A percentile compares a stretch with the other conserved stretches of the same genome.
Evolutionary conservation across 2,113 vertebrate genomes (phyloP).

Genomic region (Heterocephalus glaber): DNA sequence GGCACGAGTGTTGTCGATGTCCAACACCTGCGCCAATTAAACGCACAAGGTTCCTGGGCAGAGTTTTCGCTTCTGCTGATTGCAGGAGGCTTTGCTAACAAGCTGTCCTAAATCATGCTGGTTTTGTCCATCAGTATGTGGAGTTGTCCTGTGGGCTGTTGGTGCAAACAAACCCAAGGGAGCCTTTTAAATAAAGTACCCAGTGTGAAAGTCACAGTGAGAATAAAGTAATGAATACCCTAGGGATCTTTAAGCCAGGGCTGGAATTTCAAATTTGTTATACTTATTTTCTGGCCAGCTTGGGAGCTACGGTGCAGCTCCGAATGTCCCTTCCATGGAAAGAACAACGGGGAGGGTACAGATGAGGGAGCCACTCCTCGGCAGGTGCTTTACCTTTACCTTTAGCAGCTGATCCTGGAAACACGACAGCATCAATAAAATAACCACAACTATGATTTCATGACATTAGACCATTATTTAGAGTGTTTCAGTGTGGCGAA

Average conservation of each 20-base stretch:
- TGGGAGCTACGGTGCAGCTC: conserved; percentile 6
- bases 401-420: no score
- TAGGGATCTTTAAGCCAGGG: conserved; percentile 48
- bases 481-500: neutral
- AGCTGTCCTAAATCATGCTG: neutral
- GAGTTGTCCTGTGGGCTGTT: neutral
- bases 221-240: conserved; percentile 79
- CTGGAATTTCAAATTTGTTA: conserved; percentile 45
- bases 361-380: fast-evolving
- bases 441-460: neutral
- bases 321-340: neutral
- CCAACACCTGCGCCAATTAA: neutral
- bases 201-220: neutral
- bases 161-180: conserved; percentile 2
- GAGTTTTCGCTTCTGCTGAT: neutral
- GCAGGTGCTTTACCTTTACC: neutral
- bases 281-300: conserved; percentile 18
- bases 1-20: fast-evolving
- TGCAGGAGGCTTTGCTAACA: neutral
- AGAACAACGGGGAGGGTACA: neutral
- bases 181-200: conserved; percentile 42
- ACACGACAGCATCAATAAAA: neutral
- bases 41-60: neutral
- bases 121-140: neutral
- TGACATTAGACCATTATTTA: neutral